Percentiles rank a stretch among this genome's conserved stretches.
Conservation (phyloP, 2,113 vertebrate genomes). For the Zosterops lateralis region DNA sequence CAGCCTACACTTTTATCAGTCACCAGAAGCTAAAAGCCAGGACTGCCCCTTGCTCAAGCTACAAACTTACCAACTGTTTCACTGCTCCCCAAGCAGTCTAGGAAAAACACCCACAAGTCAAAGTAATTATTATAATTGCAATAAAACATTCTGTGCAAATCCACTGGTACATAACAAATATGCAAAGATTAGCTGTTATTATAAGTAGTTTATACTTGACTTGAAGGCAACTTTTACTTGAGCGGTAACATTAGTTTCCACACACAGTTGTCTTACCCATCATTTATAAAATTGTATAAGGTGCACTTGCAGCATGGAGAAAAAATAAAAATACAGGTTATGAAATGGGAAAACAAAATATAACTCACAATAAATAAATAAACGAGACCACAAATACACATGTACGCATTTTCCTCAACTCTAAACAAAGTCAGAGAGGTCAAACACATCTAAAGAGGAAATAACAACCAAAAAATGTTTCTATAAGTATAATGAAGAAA, state of each 20-base stretch:
- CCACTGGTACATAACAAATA: not conserved
- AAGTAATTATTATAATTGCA: slow-evolving; percentile 4
- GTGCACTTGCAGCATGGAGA: slow-evolving; percentile 86
- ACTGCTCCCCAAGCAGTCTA: slow-evolving; percentile 18
- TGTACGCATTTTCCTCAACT: not conserved
- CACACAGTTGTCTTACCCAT: slow-evolving; percentile 72
- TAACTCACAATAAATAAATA: slow-evolving; percentile 22
- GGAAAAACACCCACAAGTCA: slow-evolving; percentile 25
- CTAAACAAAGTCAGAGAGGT: not conserved
- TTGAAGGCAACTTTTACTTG: slow-evolving; percentile 24
- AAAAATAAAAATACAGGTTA: slow-evolving; percentile 76
- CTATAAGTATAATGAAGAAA: not conserved
- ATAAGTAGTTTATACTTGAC: not conserved
- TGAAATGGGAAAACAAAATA: slow-evolving; percentile 64
- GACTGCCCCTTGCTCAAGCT: not conserved
- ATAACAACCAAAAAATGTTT: not conserved
- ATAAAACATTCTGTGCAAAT: not conserved
- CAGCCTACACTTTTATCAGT: not conserved
- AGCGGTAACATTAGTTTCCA: slow-evolving; percentile 42
- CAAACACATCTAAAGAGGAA: not conserved
- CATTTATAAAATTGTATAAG: slow-evolving; percentile 74
- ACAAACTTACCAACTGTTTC: not conserved
- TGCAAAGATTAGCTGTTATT: not conserved
- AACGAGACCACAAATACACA: not conserved
- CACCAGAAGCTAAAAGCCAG: not conserved